Percentiles rank a stretch among this genome's conserved stretches.
phyloP scores from a whole-genome alignment of 2,888 invertebrate species.

The Spisula subtruncata region DNA sequence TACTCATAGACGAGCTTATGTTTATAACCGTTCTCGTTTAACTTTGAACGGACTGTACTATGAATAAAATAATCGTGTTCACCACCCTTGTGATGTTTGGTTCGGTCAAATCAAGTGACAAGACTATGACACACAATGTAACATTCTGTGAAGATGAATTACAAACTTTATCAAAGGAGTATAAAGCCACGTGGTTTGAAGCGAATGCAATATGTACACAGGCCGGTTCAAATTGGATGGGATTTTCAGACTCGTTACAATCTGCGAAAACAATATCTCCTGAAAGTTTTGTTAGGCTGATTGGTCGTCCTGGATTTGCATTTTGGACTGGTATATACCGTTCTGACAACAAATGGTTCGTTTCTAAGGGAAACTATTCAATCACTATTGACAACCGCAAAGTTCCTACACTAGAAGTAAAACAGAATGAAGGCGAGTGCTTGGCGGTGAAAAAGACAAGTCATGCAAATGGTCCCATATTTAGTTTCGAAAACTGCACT shows the following conservation, averaged over 20 bases:
- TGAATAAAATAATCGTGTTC: background rate
- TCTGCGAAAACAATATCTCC: background rate
- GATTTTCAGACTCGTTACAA: background rate
- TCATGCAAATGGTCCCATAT: background rate
- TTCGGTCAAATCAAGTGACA: background rate
- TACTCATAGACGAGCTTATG: no score
- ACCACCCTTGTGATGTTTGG: background rate
- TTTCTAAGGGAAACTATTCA: background rate
- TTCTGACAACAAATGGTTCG: background rate
- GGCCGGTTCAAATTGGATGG: background rate
- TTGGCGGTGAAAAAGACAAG: background rate
- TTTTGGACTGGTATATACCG: background rate
- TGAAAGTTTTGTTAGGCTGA: background rate
- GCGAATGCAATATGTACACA: background rate
- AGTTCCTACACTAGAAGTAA: background rate
- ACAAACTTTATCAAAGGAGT: background rate
- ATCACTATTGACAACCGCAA: background rate
- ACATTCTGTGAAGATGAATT: background rate
- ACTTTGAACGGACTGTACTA: no score
- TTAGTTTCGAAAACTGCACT: background rate
- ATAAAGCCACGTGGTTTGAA: background rate
- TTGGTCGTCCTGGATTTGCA: background rate
- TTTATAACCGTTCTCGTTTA: no score
- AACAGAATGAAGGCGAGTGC: background rate
- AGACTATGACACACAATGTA: background rate